Conservation (phyloP, 2,888 invertebrate species). For the Apotomis turbidana region DNA sequence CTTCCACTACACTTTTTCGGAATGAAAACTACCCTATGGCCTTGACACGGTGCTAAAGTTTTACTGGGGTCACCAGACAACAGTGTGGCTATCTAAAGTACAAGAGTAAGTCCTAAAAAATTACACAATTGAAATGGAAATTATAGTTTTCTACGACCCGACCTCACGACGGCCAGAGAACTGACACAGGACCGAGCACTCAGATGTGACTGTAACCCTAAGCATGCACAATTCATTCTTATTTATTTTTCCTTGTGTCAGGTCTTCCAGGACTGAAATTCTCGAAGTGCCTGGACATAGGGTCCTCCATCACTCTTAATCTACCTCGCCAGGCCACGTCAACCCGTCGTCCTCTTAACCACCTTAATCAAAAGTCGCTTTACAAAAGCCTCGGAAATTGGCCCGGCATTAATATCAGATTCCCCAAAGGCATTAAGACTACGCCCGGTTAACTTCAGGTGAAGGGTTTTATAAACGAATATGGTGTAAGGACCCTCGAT, state of each 20-base stretch:
- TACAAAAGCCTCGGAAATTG: conserved; percentile 32
- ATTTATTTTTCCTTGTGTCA: neutral
- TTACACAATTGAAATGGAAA: too few species aligned
- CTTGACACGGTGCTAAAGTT: too few species aligned
- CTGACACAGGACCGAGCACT: too few species aligned
- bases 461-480: conserved; percentile 46
- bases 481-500: conserved; percentile 45
- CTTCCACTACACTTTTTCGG: too few species aligned
- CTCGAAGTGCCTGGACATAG: neutral
- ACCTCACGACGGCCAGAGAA: too few species aligned
- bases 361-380: conserved; percentile 33
- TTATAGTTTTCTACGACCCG: too few species aligned
- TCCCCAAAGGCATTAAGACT: conserved; percentile 36
- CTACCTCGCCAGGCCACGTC: conserved; percentile 24
- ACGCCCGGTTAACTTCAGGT: conserved; percentile 43
- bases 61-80: too few species aligned
- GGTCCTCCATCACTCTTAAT: conserved; percentile 25
- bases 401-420: conserved; percentile 28
- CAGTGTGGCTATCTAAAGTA: too few species aligned
- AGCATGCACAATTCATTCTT: neutral
- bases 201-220: too few species aligned
- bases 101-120: too few species aligned
- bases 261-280: neutral
- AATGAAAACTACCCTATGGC: too few species aligned
- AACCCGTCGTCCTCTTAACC: conserved; percentile 30